Evolutionary conservation across 2,113 vertebrate genomes (phyloP), one percentile per base, ranked within the genome.

Genomic region (Xyrauchen texanus): DNA sequence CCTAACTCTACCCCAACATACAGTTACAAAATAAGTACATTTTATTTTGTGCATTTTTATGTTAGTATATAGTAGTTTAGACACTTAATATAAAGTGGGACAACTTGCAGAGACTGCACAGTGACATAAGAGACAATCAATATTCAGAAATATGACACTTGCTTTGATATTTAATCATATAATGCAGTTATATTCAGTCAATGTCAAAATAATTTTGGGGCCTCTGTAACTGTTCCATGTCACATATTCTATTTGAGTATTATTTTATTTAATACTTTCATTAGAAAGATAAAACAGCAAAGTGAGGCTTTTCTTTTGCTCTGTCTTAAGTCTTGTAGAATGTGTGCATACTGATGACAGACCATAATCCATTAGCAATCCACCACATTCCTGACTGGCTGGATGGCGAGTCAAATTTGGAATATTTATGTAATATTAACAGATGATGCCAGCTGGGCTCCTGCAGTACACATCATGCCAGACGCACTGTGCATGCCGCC

Each of bases 381-480:
- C 78, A 16, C 63, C 53, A 42, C 62, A 81, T 73, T 72, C 70
- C 45, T 55, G 42, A 63, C 78, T 68, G 73, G 73, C 80, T 78
- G 57, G 69, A 73, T 64, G 82, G 68, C 57, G 67, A 49, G 64
- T 68, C 64, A 81, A 67, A 78, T 80, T 61, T 71, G 77, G 72
- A 76, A 77, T 80, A 77, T 77, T 80, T 77, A 80, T 83, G 78
- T 73, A 84, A 84, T 75, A 69, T 13, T 45, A 69, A 78, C 49
- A 65, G 63, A 69, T 84, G 68, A 75, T 81, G 79, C 69, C 75
- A 84, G 66, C 49, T 78, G 74, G 68, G 57, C 82, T 55, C n/a
- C 51, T 60, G 53, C 51, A n/a, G 51, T 60, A 7, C 15, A 52
- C 55, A 49, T 78, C 16, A 58, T 5, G 44, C 57, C 45, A 78